These are phyloP conservation scores for Psophia crepitans DNA, from an alignment of 2,113 vertebrate genomes.

Conservation along the genomic window DNA sequence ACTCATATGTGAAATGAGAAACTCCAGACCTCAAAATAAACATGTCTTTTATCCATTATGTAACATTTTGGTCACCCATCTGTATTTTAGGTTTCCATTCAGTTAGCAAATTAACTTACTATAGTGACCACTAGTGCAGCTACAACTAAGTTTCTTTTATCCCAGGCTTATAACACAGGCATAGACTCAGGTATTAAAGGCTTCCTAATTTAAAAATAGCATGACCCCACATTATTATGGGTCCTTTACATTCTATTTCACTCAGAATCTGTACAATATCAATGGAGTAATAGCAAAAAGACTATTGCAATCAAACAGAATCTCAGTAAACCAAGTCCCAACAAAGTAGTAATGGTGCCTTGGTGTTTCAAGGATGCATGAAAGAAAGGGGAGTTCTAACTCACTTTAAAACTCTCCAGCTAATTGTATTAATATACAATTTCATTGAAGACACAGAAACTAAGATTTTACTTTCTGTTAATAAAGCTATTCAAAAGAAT, in stretches of 20 bases:
- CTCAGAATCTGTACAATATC: neutral
- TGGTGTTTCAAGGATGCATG: neutral
- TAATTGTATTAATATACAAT: neutral
- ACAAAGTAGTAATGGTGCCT: neutral
- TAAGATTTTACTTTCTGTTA: neutral
- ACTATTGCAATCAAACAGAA: neutral
- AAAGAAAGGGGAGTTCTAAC: neutral
- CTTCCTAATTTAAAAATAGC: neutral
- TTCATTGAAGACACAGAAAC: neutral
- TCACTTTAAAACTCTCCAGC: neutral
- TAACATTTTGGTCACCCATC: neutral
- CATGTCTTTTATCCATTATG: neutral
- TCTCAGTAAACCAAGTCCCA: neutral
- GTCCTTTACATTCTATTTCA: neutral
- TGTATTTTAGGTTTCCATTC: neutral
- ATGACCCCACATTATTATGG: neutral
- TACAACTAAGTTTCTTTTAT: neutral
- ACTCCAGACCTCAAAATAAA: constrained; percentile 8
- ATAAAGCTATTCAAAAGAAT: neutral
- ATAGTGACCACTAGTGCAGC: neutral
- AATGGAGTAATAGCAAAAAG: neutral
- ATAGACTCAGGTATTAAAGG: neutral
- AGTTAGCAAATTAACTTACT: neutral
- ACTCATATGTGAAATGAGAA: constrained; percentile 68
- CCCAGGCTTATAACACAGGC: neutral